Evolutionary conservation across 2,113 vertebrate species (phyloP), one percentile per base, ranked within the genome.

Genomic region (Zosterops lateralis): DNA sequence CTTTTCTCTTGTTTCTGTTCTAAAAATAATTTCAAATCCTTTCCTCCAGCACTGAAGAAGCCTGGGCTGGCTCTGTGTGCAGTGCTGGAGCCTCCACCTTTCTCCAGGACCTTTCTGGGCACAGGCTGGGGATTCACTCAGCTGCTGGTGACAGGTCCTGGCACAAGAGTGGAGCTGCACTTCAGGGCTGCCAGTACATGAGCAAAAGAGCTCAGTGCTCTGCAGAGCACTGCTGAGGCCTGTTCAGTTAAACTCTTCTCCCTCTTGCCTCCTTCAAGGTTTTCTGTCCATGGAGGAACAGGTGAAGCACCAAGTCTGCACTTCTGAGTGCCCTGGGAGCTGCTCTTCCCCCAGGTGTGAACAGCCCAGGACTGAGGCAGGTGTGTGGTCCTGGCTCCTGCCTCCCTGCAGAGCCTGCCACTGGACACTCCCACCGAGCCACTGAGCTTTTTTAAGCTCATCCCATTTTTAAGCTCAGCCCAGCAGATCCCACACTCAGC

Each of bases 401-500:
- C 40, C 26, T 67, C 73, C 26, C 80, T 42, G 28, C 61, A 50
- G 40, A 31, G 17, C 28, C 78, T 91, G 57, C 13, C 81, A 31
- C 1, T 0, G 70, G 18, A 16, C 12, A 53, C 22, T 54, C 65
- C 81, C 38, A 38, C 38, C 0, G 2, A 57, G 78, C 45, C 36
- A 8, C 71, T 13, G 67, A 66, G 57, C 38, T 38, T 17, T 44
- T 44, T 44, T 44, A 64, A 66, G 57, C 38, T 76, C 8, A 5
- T 74, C 80, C 74, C 16, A 8, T 22, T 45, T 84, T 74, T 50
- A 50, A 57, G 7, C 79, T 40, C 70, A 86, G n/a, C 50, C 73
- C 64, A 92, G 87, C 73, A 85, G 94, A 87, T 89, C 81, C 93
- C 65, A 42, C 47, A 7, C 84, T 76, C 42, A 25, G 96, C 95